phyloP scores from a whole-genome alignment of 2,113 vertebrate genomes.

The Ploceus nigricollis region DNA sequence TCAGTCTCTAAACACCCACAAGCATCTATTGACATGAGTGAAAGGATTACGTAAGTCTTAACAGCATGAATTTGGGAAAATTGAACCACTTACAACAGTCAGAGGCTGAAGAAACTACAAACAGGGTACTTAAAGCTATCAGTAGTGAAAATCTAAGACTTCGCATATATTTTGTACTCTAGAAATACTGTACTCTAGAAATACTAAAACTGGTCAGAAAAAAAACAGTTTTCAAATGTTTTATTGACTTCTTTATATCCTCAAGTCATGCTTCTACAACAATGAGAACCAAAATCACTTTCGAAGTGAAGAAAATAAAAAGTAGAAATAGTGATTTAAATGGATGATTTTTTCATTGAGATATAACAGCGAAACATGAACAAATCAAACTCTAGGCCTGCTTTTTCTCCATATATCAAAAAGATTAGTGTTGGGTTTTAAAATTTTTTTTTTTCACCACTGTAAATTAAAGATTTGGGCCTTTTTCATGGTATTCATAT shows the following conservation, averaged over 20 bases:
- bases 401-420: neutral
- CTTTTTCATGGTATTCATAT: neutral
- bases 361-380: neutral
- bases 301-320: neutral
- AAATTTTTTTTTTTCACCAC: neutral
- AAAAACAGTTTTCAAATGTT: neutral
- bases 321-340: neutral
- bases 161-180: neutral
- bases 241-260: neutral
- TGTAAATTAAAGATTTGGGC: neutral
- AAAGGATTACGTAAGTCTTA: constrained; percentile 1
- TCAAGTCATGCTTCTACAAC: neutral
- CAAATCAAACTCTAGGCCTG: neutral
- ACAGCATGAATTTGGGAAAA: constrained; percentile 1
- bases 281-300: neutral
- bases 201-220: neutral
- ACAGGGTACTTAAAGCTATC: neutral
- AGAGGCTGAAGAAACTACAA: constrained; percentile 1
- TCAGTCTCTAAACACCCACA: constrained; percentile 12
- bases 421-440: neutral
- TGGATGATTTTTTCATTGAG: neutral
- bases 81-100: neutral
- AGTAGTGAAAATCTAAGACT: neutral
- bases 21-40: neutral
- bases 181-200: neutral